These are phyloP conservation scores for Coluber constrictor DNA, from an alignment of 2,797 vertebrate species.

Conservation along the genomic window DNA sequence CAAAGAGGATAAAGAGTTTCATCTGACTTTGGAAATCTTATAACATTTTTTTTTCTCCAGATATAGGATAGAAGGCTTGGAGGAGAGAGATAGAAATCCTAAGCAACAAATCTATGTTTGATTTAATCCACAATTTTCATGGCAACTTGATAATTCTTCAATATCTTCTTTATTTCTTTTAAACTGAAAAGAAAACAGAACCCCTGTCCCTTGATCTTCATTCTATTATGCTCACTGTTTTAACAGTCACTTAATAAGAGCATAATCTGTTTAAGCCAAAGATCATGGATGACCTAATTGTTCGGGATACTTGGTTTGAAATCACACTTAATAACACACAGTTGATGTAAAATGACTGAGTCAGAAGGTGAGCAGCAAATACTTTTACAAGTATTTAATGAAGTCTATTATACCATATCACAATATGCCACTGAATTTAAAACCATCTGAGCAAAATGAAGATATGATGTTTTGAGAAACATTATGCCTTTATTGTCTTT, in stretches of 20 bases:
- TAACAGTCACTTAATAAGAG: not conserved
- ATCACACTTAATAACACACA: slow-evolving; percentile 9
- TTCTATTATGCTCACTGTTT: slow-evolving; percentile 11
- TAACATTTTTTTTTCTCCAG: slow-evolving; percentile 35
- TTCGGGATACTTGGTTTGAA: not conserved
- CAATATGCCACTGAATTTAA: not conserved
- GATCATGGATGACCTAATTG: not conserved
- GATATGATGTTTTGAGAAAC: not conserved
- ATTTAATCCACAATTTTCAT: slow-evolving; percentile 38
- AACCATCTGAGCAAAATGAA: not conserved
- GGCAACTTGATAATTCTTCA: slow-evolving; percentile 43
- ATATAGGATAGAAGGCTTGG: slow-evolving; percentile 29
- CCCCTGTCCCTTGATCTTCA: slow-evolving; percentile 13
- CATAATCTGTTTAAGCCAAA: slow-evolving; percentile 5
- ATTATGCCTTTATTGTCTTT: not conserved
- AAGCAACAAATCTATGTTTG: slow-evolving; percentile 42
- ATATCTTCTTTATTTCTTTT: slow-evolving; percentile 35
- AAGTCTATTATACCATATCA: not conserved
- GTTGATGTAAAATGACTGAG: slow-evolving; percentile 12
- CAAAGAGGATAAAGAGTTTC: slow-evolving; percentile 57
- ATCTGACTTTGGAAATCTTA: slow-evolving; percentile 57
- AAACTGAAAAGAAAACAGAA: slow-evolving; percentile 21
- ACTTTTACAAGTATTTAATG: not conserved
- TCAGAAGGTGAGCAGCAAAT: slow-evolving; percentile 4
- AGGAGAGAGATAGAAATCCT: slow-evolving; percentile 33